Conservation (phyloP, 2,888 invertebrate genomes). For the Arenicola marina region DNA sequence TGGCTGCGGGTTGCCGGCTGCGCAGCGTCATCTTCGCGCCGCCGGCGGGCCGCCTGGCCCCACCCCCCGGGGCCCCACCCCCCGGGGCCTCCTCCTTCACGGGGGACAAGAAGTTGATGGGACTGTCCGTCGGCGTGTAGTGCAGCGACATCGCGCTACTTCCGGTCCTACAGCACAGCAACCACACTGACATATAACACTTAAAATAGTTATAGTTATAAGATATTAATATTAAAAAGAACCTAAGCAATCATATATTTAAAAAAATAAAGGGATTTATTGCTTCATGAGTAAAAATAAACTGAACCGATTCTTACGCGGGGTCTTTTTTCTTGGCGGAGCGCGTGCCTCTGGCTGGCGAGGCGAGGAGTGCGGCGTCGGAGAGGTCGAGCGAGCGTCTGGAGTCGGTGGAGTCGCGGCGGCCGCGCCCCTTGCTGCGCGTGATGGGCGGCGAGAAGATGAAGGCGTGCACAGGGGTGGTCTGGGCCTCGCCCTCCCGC, state of each 20-base stretch:
- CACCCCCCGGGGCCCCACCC: background rate
- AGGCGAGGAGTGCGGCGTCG: background rate
- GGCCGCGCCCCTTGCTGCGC: slow-evolving; percentile 18
- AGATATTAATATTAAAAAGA: no score
- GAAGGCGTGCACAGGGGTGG: slow-evolving; percentile 40
- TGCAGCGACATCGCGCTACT: background rate
- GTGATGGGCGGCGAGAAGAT: slow-evolving; percentile 50
- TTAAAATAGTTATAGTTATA: no score
- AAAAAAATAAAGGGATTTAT: no score
- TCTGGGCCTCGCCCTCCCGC: background rate
- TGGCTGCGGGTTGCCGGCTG: background rate
- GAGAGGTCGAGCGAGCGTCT: background rate
- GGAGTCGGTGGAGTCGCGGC: background rate
- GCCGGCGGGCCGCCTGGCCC: background rate
- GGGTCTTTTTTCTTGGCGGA: no score
- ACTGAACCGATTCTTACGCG: no score
- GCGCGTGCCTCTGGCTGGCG: background rate
- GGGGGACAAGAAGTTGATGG: background rate
- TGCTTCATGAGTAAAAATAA: no score
- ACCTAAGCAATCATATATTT: no score
- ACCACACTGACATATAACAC: no score
- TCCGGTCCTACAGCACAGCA: background rate
- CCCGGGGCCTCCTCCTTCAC: background rate
- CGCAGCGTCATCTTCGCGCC: background rate
- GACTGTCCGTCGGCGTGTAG: background rate